Percentiles rank a stretch among this genome's conserved stretches.
Evolutionary conservation across 1,140 invertebrate species (phyloP).

Genomic region (Habropoda laboriosa): DNA sequence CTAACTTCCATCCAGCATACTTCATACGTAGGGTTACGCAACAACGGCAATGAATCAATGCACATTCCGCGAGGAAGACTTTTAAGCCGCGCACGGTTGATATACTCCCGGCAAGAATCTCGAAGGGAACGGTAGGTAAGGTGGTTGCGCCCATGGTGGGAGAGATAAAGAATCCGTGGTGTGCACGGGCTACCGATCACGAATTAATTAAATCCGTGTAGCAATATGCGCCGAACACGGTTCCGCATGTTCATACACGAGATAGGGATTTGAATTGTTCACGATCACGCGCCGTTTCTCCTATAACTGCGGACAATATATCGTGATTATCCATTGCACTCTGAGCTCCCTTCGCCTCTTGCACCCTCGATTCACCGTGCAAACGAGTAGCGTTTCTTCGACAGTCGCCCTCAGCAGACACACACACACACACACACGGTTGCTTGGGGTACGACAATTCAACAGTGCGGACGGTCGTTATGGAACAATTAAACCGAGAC

Average conservation of each 20-base stretch:
- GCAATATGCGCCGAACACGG: conserved; percentile 73
- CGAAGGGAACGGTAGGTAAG: conserved; percentile 23
- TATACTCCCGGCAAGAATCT: conserved; percentile 24
- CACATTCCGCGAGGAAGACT: conserved; percentile 17
- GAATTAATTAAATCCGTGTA: conserved; percentile 79
- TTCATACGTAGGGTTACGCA: background rate
- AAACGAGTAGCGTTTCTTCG: conserved; percentile 61
- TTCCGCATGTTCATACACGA: conserved; percentile 73
- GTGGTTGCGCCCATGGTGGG: conserved; percentile 11
- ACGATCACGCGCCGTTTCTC: conserved; percentile 75
- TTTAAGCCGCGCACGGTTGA: background rate
- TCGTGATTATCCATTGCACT: conserved; percentile 69
- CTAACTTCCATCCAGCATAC: background rate
- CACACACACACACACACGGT: too few relatives aligned
- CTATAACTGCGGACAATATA: conserved; percentile 69
- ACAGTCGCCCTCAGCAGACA: conserved; percentile 40
- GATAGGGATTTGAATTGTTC: conserved; percentile 79
- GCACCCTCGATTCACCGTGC: conserved; percentile 12
- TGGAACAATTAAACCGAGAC: background rate
- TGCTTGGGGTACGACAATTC: conserved; percentile 66
- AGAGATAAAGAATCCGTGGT: conserved; percentile 49
- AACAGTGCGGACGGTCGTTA: background rate
- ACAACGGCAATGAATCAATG: background rate
- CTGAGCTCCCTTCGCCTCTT: conserved; percentile 2
- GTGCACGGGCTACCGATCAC: conserved; percentile 71